Evolutionary conservation across 1,140 invertebrate genomes (phyloP), one percentile per base, ranked within the genome.

Genomic region (Drosophila murphyi): DNA sequence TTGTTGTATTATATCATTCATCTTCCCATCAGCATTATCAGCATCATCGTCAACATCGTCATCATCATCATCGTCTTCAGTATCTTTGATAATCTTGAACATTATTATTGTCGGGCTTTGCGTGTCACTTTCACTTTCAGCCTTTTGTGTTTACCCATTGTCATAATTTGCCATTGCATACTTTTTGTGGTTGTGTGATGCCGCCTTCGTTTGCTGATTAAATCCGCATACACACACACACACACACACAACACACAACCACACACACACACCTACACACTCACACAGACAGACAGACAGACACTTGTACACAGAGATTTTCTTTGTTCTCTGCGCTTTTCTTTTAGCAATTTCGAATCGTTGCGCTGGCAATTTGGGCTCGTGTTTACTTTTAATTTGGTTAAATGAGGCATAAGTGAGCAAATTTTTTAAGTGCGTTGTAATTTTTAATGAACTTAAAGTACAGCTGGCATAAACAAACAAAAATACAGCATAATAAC

Each of bases 341-440:
- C 65, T 51, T 29, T 39, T 61, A 57, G 51, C 63, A 68, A 65
- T 82, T 67, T 78, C 72, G 31, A 20, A 50, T 31, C 37, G 31
- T 57, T 57, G 39, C 64, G 34, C 7, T 76, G 72, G 62, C 65
- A 64, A 80, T 76, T 72, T 76, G 8, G 61, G 5, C 39, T 81
- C 73, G 72, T 89, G 85, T 89, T 89, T 89, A 89, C 86, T 89
- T 89, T 89, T 89, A 89, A 89, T 89, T 89, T 89, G 78, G 78
- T 89, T 89, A 85, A 89, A 89, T 88, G 85, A 89, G 85, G 85
- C 85, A 83, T 89, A 82, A 87, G 82, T 87, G 83, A 79, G 65
- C 80, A 87, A 82, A 67, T 80, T 88, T 88, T 86, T 76, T 85
- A 82, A 83, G 83, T 88, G 79, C 76, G 76, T 72, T 87, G 74